These are phyloP conservation scores for Pomatorhinus ruficollis DNA, from an alignment of 2,113 vertebrate species.

Conservation along the genomic window DNA sequence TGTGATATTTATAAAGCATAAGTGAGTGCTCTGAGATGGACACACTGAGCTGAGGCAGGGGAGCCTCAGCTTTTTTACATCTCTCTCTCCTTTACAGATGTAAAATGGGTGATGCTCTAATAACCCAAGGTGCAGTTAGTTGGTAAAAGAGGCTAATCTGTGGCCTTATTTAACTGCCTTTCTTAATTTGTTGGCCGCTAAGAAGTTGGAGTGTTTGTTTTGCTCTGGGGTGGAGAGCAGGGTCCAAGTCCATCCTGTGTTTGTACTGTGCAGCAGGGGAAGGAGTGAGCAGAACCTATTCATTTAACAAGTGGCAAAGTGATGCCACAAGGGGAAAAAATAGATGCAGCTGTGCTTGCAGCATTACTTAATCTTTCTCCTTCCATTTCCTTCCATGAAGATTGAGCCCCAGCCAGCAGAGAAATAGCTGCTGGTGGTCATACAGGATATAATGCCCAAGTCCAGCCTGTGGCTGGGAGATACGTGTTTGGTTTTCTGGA, in stretches of 20 bases:
- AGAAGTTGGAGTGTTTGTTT: neutral
- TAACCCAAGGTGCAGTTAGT: neutral
- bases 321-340: constrained; percentile 35
- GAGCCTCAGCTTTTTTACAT: neutral
- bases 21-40: neutral
- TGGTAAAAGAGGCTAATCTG: neutral
- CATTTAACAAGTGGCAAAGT: constrained; percentile 52
- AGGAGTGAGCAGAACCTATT: neutral
- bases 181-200: neutral
- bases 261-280: neutral
- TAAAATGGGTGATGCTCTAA: neutral
- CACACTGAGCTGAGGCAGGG: neutral
- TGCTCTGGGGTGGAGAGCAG: neutral
- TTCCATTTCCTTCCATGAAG: constrained; percentile 41
- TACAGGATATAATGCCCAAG: neutral
- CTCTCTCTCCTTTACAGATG: neutral
- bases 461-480: constrained; percentile 33
- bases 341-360: constrained; percentile 55
- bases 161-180: neutral
- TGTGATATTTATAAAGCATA: neutral
- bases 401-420: constrained; percentile 51
- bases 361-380: constrained; percentile 55
- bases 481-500: neutral
- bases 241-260: neutral
- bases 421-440: constrained; percentile 45